A percentile compares a stretch with the other conserved stretches of the same genome.
Evolutionary conservation across 2,797 vertebrate species (phyloP).

Genomic region (Sebastes iracundus): DNA sequence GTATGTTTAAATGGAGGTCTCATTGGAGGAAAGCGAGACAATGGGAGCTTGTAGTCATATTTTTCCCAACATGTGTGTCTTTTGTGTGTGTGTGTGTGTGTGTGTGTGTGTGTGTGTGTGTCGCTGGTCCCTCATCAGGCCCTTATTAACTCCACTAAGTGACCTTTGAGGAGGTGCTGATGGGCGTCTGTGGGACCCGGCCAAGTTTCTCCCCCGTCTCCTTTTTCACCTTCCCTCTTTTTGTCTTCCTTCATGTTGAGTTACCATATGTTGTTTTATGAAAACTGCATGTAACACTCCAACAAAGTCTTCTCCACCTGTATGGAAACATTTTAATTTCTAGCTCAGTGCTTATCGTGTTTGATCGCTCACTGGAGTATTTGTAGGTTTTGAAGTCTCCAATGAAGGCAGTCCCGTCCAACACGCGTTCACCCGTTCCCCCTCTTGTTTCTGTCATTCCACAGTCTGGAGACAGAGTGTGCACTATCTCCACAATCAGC

Average conservation of each 20-base stretch:
- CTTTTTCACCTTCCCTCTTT: constrained; percentile 26
- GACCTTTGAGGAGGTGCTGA: constrained; percentile 84
- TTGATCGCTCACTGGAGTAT: constrained; percentile 16
- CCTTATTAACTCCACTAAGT: constrained; percentile 82
- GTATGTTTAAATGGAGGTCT: constrained; percentile 14
- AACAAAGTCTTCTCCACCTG: not conserved
- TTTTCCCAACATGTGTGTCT: not conserved
- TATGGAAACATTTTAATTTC: not conserved
- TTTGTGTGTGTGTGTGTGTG: constrained; percentile 6
- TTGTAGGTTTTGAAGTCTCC: constrained; percentile 20
- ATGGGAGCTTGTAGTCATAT: constrained; percentile 4
- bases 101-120: not conserved
- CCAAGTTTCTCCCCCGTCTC: constrained; percentile 53
- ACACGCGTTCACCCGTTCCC: constrained; percentile 11
- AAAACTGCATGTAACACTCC: constrained; percentile 10
- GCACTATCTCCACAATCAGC: constrained; percentile 54
- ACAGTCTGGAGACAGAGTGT: constrained; percentile 5
- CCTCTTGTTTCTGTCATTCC: constrained; percentile 47
- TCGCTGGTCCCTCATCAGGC: constrained; percentile 74
- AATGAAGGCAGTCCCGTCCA: constrained; percentile 21
- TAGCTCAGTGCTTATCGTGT: constrained; percentile 2
- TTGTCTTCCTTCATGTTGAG: constrained; percentile 1
- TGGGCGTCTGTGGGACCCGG: constrained; percentile 49
- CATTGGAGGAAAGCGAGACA: constrained; percentile 11
- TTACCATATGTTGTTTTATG: constrained; percentile 22